Conservation (phyloP, 1,140 invertebrate species). For the Pomacea maculata region DNA sequence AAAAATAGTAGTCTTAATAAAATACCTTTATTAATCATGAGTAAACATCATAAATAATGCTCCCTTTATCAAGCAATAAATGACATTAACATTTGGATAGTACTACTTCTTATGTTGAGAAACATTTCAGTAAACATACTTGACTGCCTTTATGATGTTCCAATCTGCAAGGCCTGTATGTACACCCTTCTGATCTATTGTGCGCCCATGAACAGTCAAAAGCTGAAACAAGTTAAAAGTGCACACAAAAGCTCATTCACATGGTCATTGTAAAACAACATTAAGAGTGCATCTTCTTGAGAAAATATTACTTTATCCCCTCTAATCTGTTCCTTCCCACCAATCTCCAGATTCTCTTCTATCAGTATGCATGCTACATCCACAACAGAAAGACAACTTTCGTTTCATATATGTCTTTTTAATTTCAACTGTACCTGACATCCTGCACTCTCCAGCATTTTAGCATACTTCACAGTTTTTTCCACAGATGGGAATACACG, state of each 20-base stretch:
- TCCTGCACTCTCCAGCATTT: constrained; percentile 93
- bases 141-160: constrained; percentile 91
- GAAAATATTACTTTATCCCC: no score
- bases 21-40: not conserved
- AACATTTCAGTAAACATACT: constrained; percentile 67
- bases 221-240: constrained; percentile 64
- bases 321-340: no score
- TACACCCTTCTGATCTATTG: constrained; percentile 93
- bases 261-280: no score
- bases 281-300: no score
- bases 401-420: no score
- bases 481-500: constrained; percentile 88
- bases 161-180: constrained; percentile 94
- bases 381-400: no score
- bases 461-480: constrained; percentile 90
- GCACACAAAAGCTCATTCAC: no score
- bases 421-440: constrained; percentile 71
- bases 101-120: no score
- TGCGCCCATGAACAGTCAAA: constrained; percentile 95
- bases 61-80: not conserved
- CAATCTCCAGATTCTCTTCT: no score
- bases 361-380: no score
- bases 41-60: not conserved
- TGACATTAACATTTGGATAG: not conserved
- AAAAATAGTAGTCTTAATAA: not conserved